A percentile compares a stretch with the other conserved stretches of the same genome.
Conservation (phyloP, 2,113 vertebrate genomes). For the Chaenogobius annularis region DNA sequence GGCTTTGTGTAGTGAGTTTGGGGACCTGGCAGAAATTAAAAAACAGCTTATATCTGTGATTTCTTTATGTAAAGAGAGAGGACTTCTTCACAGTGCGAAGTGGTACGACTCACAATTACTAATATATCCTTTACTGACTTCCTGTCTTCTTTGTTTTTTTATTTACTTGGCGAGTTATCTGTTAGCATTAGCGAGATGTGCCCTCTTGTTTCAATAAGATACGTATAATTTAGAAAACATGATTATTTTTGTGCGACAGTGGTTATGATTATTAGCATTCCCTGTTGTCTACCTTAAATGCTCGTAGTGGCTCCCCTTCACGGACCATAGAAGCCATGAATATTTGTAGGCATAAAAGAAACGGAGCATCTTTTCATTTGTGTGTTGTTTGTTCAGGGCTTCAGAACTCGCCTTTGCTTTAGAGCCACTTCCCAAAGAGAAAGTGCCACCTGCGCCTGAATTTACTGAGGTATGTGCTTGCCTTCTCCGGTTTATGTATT, state of each 20-base stretch:
- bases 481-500: neutral
- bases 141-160: neutral
- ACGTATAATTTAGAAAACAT: neutral
- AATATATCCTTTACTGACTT: neutral
- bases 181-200: constrained; percentile 47
- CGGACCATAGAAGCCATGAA: too few relatives aligned
- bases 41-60: constrained; percentile 89
- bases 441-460: constrained; percentile 79
- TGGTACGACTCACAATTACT: constrained; percentile 77
- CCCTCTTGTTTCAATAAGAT: neutral
- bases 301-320: neutral
- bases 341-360: neutral
- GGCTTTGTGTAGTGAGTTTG: constrained; percentile 78
- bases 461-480: constrained; percentile 85
- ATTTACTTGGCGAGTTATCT: neutral
- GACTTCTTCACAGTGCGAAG: constrained; percentile 92
- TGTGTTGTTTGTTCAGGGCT: constrained; percentile 77
- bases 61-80: constrained; percentile 89
- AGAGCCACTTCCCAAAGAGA: constrained; percentile 82
- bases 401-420: constrained; percentile 92
- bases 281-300: neutral
- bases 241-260: neutral
- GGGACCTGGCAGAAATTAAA: constrained; percentile 89
- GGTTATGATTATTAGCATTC: neutral
- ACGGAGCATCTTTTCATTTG: neutral